phyloP scores from a whole-genome alignment of 2,888 invertebrate genomes.

The Lasioglossum zephyrum region DNA sequence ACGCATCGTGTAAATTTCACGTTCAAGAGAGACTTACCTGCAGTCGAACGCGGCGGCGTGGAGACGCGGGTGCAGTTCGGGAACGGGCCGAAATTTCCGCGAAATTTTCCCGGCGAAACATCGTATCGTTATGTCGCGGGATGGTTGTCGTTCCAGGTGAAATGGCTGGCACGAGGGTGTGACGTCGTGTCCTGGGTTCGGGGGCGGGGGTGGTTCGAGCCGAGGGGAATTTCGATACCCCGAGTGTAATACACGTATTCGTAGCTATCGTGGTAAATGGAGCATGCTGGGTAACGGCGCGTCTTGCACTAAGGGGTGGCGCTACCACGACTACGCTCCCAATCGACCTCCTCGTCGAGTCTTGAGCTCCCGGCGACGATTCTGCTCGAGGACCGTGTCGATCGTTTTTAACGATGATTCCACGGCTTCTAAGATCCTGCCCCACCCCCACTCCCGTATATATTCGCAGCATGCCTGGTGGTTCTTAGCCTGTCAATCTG shows the following conservation, averaged over 20 bases:
- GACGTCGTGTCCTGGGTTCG: slow-evolving; percentile 1
- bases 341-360: slow-evolving; percentile 59
- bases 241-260: slow-evolving; percentile 71
- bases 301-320: slow-evolving; percentile 54
- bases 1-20: slow-evolving; percentile 15
- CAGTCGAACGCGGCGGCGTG: background rate
- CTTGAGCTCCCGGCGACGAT: slow-evolving; percentile 70
- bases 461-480: background rate
- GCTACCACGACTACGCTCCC: slow-evolving; percentile 36
- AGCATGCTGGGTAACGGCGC: slow-evolving; percentile 74
- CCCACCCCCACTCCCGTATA: background rate
- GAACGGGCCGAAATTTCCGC: slow-evolving; percentile 25
- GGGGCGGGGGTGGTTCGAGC: background rate
- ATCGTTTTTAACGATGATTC: slow-evolving; percentile 1
- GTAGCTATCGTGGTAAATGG: slow-evolving; percentile 77
- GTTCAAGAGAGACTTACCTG: background rate
- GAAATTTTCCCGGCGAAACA: slow-evolving; percentile 47
- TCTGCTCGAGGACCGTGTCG: slow-evolving; percentile 47
- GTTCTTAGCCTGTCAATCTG: background rate
- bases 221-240: slow-evolving; percentile 64
- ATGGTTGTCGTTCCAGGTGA: slow-evolving; percentile 53
- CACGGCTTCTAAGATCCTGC: background rate
- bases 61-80: slow-evolving; percentile 1
- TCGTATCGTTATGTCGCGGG: slow-evolving; percentile 53
- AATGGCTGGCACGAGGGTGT: slow-evolving; percentile 31